A percentile compares a stretch with the other conserved stretches of the same genome.
Conservation (phyloP, 2,797 vertebrate genomes). For the Intellagama lesueurii region DNA sequence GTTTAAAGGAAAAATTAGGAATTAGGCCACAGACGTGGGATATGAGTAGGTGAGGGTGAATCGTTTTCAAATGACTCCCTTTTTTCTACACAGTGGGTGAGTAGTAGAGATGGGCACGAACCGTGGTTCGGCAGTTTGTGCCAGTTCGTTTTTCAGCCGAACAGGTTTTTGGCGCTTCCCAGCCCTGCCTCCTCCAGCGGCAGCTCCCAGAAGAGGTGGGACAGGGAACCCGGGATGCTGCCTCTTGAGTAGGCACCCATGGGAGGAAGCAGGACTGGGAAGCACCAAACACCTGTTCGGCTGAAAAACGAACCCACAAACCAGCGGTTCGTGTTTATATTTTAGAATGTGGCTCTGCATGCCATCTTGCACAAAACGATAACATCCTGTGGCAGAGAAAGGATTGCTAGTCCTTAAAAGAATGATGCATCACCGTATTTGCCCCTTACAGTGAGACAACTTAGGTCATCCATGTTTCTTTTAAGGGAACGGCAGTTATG, state of each 20-base stretch:
- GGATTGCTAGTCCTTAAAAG: conserved; percentile 35
- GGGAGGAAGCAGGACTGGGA: too few species aligned
- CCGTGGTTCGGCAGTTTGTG: too few species aligned
- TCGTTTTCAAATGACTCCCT: background rate
- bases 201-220: too few species aligned
- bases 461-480: conserved; percentile 52
- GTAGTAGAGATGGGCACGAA: too few species aligned
- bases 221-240: background rate
- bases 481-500: conserved; percentile 57
- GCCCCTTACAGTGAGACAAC: conserved; percentile 32
- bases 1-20: background rate
- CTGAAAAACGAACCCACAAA: background rate
- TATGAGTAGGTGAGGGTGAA: background rate
- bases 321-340: too few species aligned
- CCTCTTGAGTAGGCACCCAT: too few species aligned
- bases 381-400: conserved; percentile 9
- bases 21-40: too few species aligned
- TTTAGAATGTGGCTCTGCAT: background rate
- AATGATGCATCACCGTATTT: conserved; percentile 43
- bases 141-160: too few species aligned
- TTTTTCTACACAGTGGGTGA: background rate
- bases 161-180: too few species aligned
- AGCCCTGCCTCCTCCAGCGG: too few species aligned
- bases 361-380: background rate
- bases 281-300: too few species aligned